Base-by-base conservation (phyloP, 2,888 invertebrate species). In the Dryobota labecula region DNA sequence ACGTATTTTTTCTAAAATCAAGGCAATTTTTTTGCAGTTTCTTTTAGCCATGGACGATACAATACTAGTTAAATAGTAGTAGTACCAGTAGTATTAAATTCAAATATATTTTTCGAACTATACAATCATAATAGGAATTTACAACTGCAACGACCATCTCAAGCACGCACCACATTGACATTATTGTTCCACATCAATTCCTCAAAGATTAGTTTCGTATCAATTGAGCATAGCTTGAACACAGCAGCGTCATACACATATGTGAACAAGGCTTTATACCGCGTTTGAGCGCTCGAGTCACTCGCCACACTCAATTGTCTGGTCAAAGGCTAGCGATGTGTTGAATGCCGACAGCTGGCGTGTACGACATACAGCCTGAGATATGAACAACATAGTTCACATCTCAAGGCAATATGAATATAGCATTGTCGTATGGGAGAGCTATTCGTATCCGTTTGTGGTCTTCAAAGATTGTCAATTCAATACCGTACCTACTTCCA, bases 341-440 rank as follows among this genome's bases (percentile, higher is more conserved):
- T 58, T 57, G 62, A 63, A 62, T 54, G 63, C 45, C 41, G 58
- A 67, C 61, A 66, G 58, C 67, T 76, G 81, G 60, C 76, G 20
- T 60, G 80, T 75, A 30, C 63, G 33, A 73, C 80, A 65, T 2
- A 27, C 64, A 18, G 43, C 24, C 45, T 49, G 58, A 79, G 58
- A 60, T 60, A 64, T 54, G 58, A 72, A 72, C 41, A 38, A 38
- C 36, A 54, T 38, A 57, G 45, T 41, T 62, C 72, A 61, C 60
- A 49, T 61, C 54, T 24, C 20, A 24, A 11, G 18, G 9, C 15
- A 13, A 38, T 54, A 56, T 43, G 60, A 45, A 70, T 78, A 56
- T 18, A 49, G 9, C 20, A 15, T 7, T 36, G 70, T 27, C 33
- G 4, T 30, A 8, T 30, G 13, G 5, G n/a, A 24, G 24, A 36